phyloP scores from a whole-genome alignment of 2,113 vertebrate genomes.

The Cheirogaleus medius region DNA sequence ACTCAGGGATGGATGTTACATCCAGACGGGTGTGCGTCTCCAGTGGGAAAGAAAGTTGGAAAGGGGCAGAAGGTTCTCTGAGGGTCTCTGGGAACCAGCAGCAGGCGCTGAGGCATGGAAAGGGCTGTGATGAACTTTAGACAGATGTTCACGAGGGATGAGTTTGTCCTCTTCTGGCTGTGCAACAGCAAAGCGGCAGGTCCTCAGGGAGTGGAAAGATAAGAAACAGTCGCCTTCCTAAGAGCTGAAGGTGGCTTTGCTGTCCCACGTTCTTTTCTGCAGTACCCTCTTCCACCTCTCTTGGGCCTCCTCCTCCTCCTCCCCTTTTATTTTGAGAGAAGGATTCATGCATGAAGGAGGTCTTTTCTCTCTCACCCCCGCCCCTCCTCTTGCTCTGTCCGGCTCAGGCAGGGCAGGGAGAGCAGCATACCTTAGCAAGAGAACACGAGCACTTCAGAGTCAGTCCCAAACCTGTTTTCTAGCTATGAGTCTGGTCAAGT shows the following conservation, averaged over 20 bases:
- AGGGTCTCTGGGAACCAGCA: slow-evolving; percentile 7
- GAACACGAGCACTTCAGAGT: not conserved
- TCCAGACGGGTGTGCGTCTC: slow-evolving; percentile 53
- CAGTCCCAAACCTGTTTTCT: not conserved
- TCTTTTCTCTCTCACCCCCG: not conserved
- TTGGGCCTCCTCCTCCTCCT: accelerated
- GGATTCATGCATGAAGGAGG: not conserved
- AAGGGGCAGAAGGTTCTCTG: slow-evolving; percentile 58
- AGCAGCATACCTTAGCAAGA: not conserved
- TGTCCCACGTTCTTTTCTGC: accelerated
- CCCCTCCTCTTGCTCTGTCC: not conserved
- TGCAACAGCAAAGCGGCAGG: slow-evolving; percentile 50
- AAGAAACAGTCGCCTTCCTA: slow-evolving; percentile 40
- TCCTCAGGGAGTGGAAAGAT: not conserved
- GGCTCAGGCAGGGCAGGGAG: not conserved
- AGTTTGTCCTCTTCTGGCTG: slow-evolving; percentile 26
- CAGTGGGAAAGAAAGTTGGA: slow-evolving; percentile 46
- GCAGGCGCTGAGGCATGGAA: slow-evolving; percentile 1
- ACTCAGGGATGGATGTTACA: slow-evolving; percentile 46
- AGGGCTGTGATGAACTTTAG: slow-evolving; percentile 45
- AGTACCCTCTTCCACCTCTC: accelerated
- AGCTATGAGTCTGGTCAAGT: not conserved
- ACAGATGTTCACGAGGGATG: not conserved
- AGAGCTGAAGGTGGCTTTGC: not conserved
- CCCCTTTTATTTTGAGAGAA: not conserved